These are phyloP conservation scores for Nymphalis io DNA, from an alignment of 1,140 invertebrate genomes.

Conservation along the genomic window DNA sequence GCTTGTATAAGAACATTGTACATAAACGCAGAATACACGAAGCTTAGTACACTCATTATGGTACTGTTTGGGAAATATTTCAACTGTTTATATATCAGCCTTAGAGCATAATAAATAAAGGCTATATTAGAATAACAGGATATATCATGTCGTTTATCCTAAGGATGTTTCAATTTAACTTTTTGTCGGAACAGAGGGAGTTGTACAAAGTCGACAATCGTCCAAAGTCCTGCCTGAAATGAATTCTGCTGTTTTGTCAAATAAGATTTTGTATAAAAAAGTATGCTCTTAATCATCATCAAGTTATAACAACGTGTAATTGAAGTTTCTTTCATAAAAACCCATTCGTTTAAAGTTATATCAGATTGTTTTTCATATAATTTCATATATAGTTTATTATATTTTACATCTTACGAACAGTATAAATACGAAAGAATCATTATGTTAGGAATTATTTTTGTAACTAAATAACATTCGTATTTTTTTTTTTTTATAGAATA, in stretches of 20 bases:
- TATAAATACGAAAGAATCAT: too few species aligned
- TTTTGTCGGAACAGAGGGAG: constrained; percentile 44
- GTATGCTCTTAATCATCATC: too few species aligned
- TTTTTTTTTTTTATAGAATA: too few species aligned
- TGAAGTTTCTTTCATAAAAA: too few species aligned
- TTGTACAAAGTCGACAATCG: constrained; percentile 30
- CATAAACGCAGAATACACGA: constrained; percentile 26
- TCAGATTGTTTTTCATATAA: too few species aligned
- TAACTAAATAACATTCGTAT: too few species aligned
- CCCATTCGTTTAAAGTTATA: too few species aligned
- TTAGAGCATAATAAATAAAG: constrained; percentile 6
- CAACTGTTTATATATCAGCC: constrained; percentile 10
- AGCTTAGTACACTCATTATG: constrained; percentile 35
- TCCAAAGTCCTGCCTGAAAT: constrained; percentile 18
- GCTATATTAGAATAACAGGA: constrained; percentile 3
- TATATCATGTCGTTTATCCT: constrained; percentile 17
- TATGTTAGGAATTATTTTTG: too few species aligned
- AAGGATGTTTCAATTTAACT: constrained; percentile 62
- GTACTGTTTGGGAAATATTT: constrained; percentile 16
- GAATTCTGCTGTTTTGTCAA: constrained; percentile 15
- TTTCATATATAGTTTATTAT: too few species aligned
- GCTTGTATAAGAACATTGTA: constrained; percentile 28
- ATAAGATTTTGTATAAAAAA: neutral
- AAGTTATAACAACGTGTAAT: too few species aligned
- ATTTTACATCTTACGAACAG: too few species aligned